Evolutionary conservation across 2,113 vertebrate species (phyloP), one percentile per base, ranked within the genome.

Genomic region (Leucopsar rothschildi): DNA sequence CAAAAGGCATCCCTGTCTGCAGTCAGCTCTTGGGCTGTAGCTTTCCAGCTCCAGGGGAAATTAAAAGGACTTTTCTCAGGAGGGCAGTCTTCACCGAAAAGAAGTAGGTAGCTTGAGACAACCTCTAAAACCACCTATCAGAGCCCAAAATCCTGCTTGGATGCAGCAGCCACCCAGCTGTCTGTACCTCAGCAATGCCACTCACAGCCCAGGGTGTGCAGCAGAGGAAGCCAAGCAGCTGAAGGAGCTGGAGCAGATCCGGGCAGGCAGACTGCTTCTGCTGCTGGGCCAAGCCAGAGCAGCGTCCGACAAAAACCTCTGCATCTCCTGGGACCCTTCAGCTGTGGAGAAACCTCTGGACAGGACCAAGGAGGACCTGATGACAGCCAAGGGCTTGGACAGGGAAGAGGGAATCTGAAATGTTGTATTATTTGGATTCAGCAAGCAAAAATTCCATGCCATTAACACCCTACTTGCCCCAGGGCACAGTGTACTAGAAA

Each of bases 331-430:
- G 84, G 93, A 90, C 5, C 1, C 70, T 47, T 57, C 82, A 90
- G 63, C 85, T 96, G 85, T 1, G 19, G 93, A 73, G 71, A 89
- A 75, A 95, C 56, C 68, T 91, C 91, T 92, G 92, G 53, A 92
- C 64, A 90, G 33, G 70, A 35, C 87, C 87, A 42, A 78, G 64
- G 25, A 84, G 70, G 64, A 94, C 88, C 60, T 88, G 92, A 93
- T 66, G 81, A 95, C 92, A 96, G 93, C 87, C 39, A 63, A 93
- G 37, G 73, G n/a, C 49, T 94, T 86, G 82, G 66, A 71, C 42
- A 64, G 70, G 61, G 88, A 96, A 65, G 77, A 76, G 61, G 59
- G 27, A 93, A 61, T 86, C 68, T 2, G 8, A 96, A 88, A 82
- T 8, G 2, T 42, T 85, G 69, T 87, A 31, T 82, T 86, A 76